Percentiles rank a stretch among this genome's conserved stretches.
Evolutionary conservation across 2,113 vertebrate species (phyloP).

Genomic region (Oenanthe oenanthe): DNA sequence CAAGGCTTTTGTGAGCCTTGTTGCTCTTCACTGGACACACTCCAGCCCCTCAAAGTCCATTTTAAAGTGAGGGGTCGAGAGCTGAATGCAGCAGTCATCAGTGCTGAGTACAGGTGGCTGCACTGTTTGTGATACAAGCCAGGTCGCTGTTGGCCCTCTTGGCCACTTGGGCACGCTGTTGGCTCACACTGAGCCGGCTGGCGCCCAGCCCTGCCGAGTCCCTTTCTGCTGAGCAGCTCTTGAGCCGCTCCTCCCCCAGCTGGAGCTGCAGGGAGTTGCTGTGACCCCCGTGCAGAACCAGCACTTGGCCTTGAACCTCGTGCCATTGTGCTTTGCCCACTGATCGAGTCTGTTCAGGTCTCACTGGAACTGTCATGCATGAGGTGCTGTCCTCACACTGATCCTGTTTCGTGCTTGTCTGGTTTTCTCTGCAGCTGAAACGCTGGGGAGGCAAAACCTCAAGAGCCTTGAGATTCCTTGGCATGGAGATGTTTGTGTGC

Average conservation of each 20-base stretch:
- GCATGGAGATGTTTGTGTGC: not conserved
- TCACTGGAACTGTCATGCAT: accelerated
- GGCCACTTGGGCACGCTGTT: not conserved
- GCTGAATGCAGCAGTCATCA: not conserved
- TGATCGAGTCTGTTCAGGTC: too few species aligned
- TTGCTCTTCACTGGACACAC: not conserved
- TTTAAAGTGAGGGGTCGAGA: not conserved
- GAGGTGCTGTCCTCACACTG: not conserved
- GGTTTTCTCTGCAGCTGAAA: not conserved
- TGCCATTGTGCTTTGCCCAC: not conserved
- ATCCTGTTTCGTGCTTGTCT: not conserved
- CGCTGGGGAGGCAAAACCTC: accelerated
- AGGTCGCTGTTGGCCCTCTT: not conserved
- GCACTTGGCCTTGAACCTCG: not conserved
- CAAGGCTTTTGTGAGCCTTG: not conserved
- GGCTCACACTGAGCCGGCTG: not conserved
- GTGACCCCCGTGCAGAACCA: not conserved
- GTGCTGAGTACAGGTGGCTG: accelerated
- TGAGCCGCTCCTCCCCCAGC: not conserved
- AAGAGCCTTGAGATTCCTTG: accelerated
- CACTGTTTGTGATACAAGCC: accelerated
- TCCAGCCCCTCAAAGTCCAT: not conserved
- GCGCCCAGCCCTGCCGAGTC: accelerated
- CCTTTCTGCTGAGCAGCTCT: not conserved
- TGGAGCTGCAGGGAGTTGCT: not conserved